Base-by-base conservation (phyloP, 2,888 invertebrate species). In the Pyrrhia umbra region DNA sequence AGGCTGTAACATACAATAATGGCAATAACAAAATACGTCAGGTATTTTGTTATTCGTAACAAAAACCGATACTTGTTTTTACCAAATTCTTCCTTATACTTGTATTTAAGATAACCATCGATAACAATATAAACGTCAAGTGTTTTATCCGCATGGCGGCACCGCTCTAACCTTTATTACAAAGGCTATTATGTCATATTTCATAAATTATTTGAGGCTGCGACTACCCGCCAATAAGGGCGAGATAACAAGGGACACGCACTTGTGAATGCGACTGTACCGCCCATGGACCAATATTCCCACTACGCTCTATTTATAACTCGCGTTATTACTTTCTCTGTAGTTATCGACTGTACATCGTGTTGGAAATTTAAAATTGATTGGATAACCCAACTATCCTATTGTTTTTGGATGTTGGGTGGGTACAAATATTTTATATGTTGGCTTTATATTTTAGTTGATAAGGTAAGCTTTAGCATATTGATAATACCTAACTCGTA, bases 181-280 rank as follows among this genome's bases (percentile, higher is more conserved):
- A 86, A 85, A 87, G 87, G 89, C 90, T 92, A 92, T 90, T 89
- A 91, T 88, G 89, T 88, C 90, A 90, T 92, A 90, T 89, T 91
- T 92, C 92, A 92, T 91, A 90, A 91, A 92, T 91, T 91, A 92
- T 90, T 88, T 90, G 86, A 89, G 87, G 86, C 86, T 84, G 82
- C 87, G 88, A 90, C 88, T 90, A 89, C 85, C 85, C 79, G 81
- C 83, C 79, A 84, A 86, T 84, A 71, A 63, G 67, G 85, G 85
- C 80, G 80, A 85, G 87, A 86, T 88, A 88, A 86, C 85, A 85
- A 85, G 85, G 79, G 82, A 79, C 80, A 80, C 80, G 78, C 79
- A 79, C 79, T 73, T 71, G 65, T 45, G 68, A 68, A 25, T 47
- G 51, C 62, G 66, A 84, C 81, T 82, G 80, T 81, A 77, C 67